Percentiles rank a stretch among this genome's conserved stretches.
Conservation (phyloP, 1,140 invertebrate species). For the Heliconius himera region DNA sequence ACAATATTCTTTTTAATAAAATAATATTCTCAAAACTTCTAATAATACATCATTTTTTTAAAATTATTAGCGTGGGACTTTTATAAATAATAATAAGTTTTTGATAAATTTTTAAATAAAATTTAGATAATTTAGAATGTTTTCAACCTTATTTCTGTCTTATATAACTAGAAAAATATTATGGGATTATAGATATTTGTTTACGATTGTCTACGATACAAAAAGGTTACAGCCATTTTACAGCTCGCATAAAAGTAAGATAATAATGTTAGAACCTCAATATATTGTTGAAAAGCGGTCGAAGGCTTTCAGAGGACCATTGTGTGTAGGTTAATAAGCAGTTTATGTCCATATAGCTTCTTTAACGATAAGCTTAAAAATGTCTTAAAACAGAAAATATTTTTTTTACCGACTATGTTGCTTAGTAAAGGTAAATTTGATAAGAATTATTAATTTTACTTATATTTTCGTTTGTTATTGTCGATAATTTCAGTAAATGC, state of each 20-base stretch:
- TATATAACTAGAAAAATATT: not conserved
- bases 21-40: too few relatives aligned
- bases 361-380: not conserved
- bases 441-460: too few relatives aligned
- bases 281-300: slow-evolving; percentile 23
- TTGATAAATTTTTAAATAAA: not conserved
- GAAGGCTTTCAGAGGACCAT: slow-evolving; percentile 19
- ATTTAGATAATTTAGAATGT: not conserved
- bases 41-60: too few relatives aligned
- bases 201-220: slow-evolving; percentile 20
- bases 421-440: too few relatives aligned
- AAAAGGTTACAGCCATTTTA: slow-evolving; percentile 20
- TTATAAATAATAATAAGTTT: too few relatives aligned
- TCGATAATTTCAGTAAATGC: too few relatives aligned
- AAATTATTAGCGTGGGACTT: too few relatives aligned
- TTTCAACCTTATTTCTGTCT: not conserved
- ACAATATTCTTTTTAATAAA: too few relatives aligned
- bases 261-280: slow-evolving; percentile 14
- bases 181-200: slow-evolving; percentile 10
- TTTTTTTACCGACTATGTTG: not conserved
- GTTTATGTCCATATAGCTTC: slow-evolving; percentile 15
- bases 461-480: too few relatives aligned
- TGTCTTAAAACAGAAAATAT: not conserved
- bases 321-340: slow-evolving; percentile 22
- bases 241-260: slow-evolving; percentile 19